Conservation (phyloP, 2,888 invertebrate genomes). For the Heliconius aoede region DNA sequence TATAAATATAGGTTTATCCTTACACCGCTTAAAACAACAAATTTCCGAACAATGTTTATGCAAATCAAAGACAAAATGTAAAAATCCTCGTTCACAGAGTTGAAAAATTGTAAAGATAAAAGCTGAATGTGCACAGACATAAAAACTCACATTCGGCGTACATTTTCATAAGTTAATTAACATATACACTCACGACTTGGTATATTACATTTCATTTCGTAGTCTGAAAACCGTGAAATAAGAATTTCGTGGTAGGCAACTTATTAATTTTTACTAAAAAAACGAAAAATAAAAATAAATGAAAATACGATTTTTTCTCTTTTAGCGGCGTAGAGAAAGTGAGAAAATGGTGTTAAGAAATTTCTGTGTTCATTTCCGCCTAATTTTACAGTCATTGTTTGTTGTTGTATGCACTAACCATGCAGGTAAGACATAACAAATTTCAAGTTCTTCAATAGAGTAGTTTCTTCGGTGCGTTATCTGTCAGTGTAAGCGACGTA, state of each 20-base stretch:
- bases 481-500: too few relatives aligned
- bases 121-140: neutral
- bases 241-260: neutral
- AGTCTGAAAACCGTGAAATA: constrained; percentile 13
- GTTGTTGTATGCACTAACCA: too few relatives aligned
- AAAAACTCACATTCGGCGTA: neutral
- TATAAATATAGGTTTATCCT: neutral
- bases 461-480: too few relatives aligned
- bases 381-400: too few relatives aligned
- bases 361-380: too few relatives aligned
- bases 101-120: neutral
- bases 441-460: too few relatives aligned
- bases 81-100: neutral
- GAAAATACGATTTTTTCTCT: neutral
- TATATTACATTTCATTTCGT: constrained; percentile 8
- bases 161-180: constrained; percentile 18
- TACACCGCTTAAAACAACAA: neutral
- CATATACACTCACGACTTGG: neutral
- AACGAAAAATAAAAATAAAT: neutral
- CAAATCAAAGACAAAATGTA: neutral
- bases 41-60: neutral
- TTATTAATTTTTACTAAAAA: neutral
- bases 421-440: too few relatives aligned
- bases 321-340: neutral
- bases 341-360: too few relatives aligned